Evolutionary conservation across 2,888 invertebrate species (phyloP).

Genomic region (Mythimna albipuncta): DNA sequence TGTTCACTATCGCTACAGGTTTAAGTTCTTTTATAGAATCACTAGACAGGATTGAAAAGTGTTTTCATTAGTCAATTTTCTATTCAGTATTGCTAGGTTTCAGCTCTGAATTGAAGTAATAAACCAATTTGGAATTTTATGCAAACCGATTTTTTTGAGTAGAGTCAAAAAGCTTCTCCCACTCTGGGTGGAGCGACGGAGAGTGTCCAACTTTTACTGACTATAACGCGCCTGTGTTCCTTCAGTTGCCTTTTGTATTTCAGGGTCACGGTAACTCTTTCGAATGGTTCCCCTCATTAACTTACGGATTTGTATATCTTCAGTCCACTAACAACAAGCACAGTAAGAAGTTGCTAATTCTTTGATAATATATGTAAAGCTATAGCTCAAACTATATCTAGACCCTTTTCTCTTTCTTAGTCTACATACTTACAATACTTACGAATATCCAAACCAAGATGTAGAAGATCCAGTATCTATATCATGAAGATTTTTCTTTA

Average conservation of each 20-base stretch:
- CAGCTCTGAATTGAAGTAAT: neutral
- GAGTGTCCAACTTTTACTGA: too few relatives aligned
- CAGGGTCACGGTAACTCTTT: too few relatives aligned
- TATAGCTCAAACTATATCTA: too few relatives aligned
- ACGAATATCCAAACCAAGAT: neutral
- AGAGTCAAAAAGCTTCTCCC: too few relatives aligned
- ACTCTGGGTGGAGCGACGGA: too few relatives aligned
- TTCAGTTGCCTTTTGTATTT: too few relatives aligned
- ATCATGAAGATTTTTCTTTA: neutral
- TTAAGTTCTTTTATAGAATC: neutral
- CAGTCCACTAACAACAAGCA: neutral
- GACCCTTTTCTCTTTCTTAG: neutral
- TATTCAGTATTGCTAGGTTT: neutral
- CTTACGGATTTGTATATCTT: neutral
- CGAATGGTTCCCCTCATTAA: too few relatives aligned
- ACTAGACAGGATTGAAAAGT: neutral
- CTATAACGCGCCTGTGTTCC: too few relatives aligned
- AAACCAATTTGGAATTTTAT: neutral
- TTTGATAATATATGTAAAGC: neutral
- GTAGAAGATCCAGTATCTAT: neutral
- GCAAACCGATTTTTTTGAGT: too few relatives aligned
- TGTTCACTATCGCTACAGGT: too few relatives aligned
- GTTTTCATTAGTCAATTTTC: neutral
- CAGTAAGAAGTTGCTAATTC: neutral
- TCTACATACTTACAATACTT: constrained; percentile 43